Percentiles rank a stretch among this genome's conserved stretches.
phyloP scores from a whole-genome alignment of 2,113 vertebrate species.

The Climacteris rufus region DNA sequence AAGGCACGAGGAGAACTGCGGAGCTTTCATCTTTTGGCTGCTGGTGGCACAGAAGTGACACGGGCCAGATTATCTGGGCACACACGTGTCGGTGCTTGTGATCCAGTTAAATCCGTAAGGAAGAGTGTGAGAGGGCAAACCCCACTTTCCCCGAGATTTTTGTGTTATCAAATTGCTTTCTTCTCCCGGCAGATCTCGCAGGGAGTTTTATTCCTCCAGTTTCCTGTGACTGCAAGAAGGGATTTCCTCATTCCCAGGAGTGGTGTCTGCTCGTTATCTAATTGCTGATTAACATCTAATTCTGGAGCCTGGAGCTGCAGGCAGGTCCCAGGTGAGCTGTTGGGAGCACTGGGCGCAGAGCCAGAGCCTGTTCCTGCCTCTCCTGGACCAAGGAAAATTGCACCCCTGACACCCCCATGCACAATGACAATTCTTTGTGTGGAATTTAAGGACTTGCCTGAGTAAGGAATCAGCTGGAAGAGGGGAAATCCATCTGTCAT shows the following conservation, averaged over 20 bases:
- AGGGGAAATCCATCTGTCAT: neutral
- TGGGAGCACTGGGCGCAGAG: neutral
- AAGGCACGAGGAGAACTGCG: neutral
- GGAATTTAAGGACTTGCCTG: neutral
- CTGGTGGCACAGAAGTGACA: neutral
- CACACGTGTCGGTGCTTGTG: neutral
- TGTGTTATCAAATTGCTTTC: neutral
- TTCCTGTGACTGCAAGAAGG: neutral
- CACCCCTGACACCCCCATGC: neutral
- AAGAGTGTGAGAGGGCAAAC: neutral
- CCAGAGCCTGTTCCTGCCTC: neutral
- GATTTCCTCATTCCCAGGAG: neutral
- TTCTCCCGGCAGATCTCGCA: accelerated
- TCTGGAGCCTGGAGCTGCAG: neutral
- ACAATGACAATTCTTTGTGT: neutral
- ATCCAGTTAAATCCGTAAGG: neutral
- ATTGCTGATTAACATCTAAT: slow-evolving; percentile 3
- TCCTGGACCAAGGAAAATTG: neutral
- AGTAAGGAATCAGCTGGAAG: neutral
- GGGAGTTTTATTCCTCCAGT: neutral
- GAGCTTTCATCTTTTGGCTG: neutral
- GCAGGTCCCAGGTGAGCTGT: neutral
- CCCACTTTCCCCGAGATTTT: neutral
- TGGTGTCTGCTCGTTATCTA: neutral
- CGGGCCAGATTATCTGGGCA: neutral